A percentile compares a stretch with the other conserved stretches of the same genome.
Conservation (phyloP, 2,113 vertebrate species). For the Tetrax tetrax region DNA sequence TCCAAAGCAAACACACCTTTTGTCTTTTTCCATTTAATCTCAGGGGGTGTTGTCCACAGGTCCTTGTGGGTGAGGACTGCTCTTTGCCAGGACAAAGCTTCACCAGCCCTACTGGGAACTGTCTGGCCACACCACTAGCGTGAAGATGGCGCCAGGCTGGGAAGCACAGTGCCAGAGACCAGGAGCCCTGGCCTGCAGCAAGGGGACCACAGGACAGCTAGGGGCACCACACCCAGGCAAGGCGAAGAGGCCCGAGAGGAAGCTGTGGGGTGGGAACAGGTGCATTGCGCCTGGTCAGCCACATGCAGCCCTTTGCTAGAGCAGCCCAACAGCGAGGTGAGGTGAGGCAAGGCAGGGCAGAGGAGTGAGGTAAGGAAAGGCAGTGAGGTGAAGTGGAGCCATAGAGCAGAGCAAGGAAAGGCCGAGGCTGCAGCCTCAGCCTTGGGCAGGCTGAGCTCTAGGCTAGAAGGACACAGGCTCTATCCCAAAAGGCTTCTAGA, state of each 20-base stretch:
- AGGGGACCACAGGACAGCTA: neutral
- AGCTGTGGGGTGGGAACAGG: neutral
- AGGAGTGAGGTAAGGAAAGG: neutral
- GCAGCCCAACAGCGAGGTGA: rapidly evolving
- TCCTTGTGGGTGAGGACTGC: rapidly evolving
- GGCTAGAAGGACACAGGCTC: neutral
- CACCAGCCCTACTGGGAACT: neutral
- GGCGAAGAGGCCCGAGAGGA: neutral
- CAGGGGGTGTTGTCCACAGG: neutral
- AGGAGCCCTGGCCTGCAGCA: rapidly evolving
- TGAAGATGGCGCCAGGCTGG: rapidly evolving
- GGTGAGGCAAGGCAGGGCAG: rapidly evolving
- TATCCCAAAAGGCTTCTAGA: neutral
- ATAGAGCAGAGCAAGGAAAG: rapidly evolving
- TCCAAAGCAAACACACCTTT: neutral
- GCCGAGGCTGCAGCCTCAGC: neutral
- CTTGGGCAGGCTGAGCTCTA: neutral
- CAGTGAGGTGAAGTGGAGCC: neutral
- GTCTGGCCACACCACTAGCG: rapidly evolving
- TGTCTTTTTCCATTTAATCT: neutral
- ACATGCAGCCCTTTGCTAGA: rapidly evolving
- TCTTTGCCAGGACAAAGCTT: rapidly evolving
- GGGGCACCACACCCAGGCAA: rapidly evolving
- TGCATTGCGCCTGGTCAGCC: neutral
- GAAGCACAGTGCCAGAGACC: neutral